phyloP scores from a whole-genome alignment of 2,888 invertebrate genomes.

The Chrysolina americana region DNA sequence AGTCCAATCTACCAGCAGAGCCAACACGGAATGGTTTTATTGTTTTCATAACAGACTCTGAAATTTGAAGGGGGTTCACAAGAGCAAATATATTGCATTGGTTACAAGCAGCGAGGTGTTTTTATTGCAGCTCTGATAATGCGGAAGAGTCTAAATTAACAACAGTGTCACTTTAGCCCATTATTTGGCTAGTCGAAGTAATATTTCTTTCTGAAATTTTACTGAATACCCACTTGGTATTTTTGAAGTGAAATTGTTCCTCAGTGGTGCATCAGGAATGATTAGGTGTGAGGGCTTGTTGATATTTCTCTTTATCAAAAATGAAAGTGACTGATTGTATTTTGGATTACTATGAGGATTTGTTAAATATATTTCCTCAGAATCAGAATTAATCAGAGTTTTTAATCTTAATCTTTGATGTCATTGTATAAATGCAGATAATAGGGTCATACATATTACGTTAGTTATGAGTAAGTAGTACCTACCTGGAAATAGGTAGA shows the following conservation, averaged over 20 bases:
- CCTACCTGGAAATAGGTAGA: too few species aligned
- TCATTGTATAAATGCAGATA: too few species aligned
- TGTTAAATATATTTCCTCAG: too few species aligned
- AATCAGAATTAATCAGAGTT: too few species aligned
- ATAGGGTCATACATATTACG: too few species aligned
- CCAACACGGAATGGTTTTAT: neutral
- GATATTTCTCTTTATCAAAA: neutral
- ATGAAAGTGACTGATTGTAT: neutral
- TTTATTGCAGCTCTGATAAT: neutral
- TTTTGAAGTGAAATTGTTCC: neutral
- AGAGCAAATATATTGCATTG: neutral
- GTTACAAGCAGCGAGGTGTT: neutral
- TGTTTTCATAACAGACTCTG: too few species aligned
- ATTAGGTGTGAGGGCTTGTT: neutral
- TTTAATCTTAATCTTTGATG: too few species aligned
- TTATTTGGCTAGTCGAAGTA: neutral
- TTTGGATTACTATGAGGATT: neutral
- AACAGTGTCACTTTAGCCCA: neutral
- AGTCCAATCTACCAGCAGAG: neutral
- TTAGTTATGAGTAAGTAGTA: too few species aligned
- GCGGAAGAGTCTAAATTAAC: neutral
- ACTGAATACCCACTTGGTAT: neutral
- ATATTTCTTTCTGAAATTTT: neutral
- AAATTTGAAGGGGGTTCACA: neutral
- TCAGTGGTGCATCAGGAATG: neutral